Evolutionary conservation across 2,888 invertebrate genomes (phyloP).

Genomic region (Cephus nigrinus): DNA sequence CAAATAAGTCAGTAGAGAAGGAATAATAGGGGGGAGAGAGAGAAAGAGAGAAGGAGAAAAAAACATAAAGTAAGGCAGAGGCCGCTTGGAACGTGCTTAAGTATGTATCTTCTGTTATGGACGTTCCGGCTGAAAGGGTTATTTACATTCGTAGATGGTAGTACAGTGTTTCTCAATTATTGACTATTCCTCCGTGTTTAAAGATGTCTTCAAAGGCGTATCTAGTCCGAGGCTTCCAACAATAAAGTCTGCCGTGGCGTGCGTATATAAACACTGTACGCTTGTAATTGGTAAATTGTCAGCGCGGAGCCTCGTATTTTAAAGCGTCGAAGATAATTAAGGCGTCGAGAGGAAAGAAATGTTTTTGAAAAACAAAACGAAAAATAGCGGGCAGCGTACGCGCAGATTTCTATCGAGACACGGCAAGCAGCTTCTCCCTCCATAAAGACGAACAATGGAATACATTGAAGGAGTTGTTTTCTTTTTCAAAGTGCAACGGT

Average conservation of each 20-base stretch:
- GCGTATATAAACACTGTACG: neutral
- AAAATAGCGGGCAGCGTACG: neutral
- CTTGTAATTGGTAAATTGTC: neutral
- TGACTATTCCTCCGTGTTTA: neutral
- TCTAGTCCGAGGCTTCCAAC: neutral
- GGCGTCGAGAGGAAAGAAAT: neutral
- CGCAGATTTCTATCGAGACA: neutral
- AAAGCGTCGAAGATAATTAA: neutral
- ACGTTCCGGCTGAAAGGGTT: slow-evolving; percentile 4
- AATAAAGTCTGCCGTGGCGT: neutral
- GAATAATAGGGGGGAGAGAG: neutral
- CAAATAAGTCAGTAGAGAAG: neutral
- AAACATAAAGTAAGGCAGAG: neutral
- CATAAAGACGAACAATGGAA: neutral
- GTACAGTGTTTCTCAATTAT: slow-evolving; percentile 7
- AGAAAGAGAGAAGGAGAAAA: neutral
- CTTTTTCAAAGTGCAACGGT: neutral
- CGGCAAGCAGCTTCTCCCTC: neutral
- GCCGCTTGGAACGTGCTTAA: neutral
- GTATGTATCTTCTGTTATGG: slow-evolving; percentile 1
- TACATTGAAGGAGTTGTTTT: neutral
- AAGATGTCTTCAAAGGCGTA: neutral
- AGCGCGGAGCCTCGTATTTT: neutral
- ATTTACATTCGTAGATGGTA: slow-evolving; percentile 5
- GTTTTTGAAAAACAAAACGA: neutral